phyloP scores from a whole-genome alignment of 2,797 vertebrate genomes.

The Eulemur rubriventer region DNA sequence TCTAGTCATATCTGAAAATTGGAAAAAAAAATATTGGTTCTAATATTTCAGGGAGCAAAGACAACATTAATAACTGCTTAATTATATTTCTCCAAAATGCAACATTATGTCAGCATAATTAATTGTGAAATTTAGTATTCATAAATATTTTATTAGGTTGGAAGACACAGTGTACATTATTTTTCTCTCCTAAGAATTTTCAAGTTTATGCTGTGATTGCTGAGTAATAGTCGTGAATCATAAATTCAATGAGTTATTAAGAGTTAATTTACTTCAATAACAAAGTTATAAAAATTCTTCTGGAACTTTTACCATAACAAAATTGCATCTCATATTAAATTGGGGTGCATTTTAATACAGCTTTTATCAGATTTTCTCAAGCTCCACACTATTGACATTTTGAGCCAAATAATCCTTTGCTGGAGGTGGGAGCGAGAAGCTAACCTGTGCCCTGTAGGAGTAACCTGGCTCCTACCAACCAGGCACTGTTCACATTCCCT shows the following conservation, averaged over 20 bases:
- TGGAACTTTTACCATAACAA: background rate
- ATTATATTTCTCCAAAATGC: conserved; percentile 47
- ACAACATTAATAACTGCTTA: conserved; percentile 63
- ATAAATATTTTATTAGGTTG: conserved; percentile 56
- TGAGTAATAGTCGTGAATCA: conserved; percentile 13
- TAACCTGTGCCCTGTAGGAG: background rate
- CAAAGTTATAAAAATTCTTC: conserved; percentile 19
- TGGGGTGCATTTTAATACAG: background rate
- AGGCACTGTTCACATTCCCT: background rate
- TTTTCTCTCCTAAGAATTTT: background rate
- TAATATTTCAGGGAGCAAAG: conserved; percentile 25
- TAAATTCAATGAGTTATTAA: conserved; percentile 39
- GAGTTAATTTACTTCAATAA: background rate
- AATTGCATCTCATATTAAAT: background rate
- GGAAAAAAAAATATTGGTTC: background rate
- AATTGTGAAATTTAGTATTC: conserved; percentile 49
- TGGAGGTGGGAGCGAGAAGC: background rate
- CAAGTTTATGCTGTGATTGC: background rate
- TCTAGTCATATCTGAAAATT: background rate
- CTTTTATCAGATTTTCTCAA: background rate
- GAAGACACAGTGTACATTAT: background rate
- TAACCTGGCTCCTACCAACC: background rate
- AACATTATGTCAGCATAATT: conserved; percentile 50
- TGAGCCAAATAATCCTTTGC: background rate
- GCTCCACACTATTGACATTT: background rate